Evolutionary conservation across 1,140 invertebrate genomes (phyloP).

Genomic region (Drosophila miranda): DNA sequence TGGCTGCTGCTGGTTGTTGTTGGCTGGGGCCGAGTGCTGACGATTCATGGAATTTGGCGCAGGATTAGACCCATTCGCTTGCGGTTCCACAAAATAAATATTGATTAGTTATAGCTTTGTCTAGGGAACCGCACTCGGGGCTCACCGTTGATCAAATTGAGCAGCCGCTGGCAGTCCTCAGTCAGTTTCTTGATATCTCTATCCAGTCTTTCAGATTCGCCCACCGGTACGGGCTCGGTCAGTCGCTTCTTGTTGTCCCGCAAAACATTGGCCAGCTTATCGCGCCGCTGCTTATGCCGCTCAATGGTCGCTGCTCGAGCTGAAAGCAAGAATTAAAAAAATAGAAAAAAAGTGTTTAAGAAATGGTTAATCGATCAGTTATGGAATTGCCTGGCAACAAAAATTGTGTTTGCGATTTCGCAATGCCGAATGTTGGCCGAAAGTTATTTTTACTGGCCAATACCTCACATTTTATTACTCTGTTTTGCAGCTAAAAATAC

Average conservation of each 20-base stretch:
- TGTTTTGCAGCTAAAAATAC: constrained; percentile 77
- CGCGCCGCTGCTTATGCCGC: constrained; percentile 85
- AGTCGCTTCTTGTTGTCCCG: constrained; percentile 84
- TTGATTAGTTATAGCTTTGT: no score
- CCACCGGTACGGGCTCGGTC: constrained; percentile 81
- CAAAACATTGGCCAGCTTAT: constrained; percentile 84
- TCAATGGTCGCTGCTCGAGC: constrained; percentile 82
- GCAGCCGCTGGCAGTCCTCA: constrained; percentile 82
- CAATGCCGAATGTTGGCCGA: constrained; percentile 28
- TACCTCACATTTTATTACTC: constrained; percentile 76
- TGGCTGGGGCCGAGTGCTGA: constrained; percentile 48
- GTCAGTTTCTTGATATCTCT: constrained; percentile 86
- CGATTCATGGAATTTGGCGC: constrained; percentile 54
- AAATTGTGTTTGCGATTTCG: constrained; percentile 3
- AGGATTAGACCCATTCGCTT: constrained; percentile 39
- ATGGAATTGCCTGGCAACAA: constrained; percentile 29
- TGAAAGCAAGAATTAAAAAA: constrained; percentile 20
- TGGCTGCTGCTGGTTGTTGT: constrained; percentile 17
- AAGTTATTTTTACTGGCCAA: constrained; percentile 56
- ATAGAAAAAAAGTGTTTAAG: neutral
- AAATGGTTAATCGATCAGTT: constrained; percentile 18
- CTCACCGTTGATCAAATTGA: constrained; percentile 62
- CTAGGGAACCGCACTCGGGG: no score
- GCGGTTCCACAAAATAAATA: constrained; percentile 39
- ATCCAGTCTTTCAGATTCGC: constrained; percentile 83